Evolutionary conservation across 2,797 vertebrate genomes (phyloP), one percentile per base, ranked within the genome.

Genomic region (Balearica regulorum): DNA sequence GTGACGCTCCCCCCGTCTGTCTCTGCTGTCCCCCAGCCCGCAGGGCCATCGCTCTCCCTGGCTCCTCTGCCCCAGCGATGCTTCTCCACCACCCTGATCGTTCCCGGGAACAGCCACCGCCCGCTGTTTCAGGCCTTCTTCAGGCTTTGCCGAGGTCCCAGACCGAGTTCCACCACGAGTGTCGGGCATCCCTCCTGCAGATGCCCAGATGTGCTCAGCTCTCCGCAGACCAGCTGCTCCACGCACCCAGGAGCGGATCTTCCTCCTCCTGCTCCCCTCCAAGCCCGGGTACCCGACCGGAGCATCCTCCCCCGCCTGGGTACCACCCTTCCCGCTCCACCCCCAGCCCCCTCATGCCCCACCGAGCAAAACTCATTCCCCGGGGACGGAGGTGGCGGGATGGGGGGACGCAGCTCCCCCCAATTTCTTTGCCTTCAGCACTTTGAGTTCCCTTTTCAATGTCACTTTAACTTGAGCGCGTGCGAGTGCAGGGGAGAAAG

Each of bases 401-500:
- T 12, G 31, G 13, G 22, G 25, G 15, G 17, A 37, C 35, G 39
- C 69, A 64, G 48, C 7, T 80, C 39, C 53, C 78, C 93, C 33
- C 12, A 13, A 0, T 89, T 75, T 22, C 89, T 39, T 82, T 39
- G 41, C 78, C 75, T 84, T n/a, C 64, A 82, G 90, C 87, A 14
- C 48, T 71, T 22, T 2, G 57, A 61, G 79, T 76, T 19, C 72
- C 73, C 16, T 2, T 86, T 90, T 91, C 96, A 95, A 91, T 94
- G 93, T 97, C 91, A 96, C 94, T 89, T 90, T 88, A 95, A 89
- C 75, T 87, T 13, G 25, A 54, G 75, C 21, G 11, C 6, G 20
- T 51, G 89, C 24, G 43, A 68, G 80, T 39, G 79, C 73, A 35
- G 58, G 69, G 73, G 88, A 87, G 88, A 77, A 61, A 75, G 70